phyloP scores from a whole-genome alignment of 1,140 invertebrate genomes.

The Danaus melanippus region DNA sequence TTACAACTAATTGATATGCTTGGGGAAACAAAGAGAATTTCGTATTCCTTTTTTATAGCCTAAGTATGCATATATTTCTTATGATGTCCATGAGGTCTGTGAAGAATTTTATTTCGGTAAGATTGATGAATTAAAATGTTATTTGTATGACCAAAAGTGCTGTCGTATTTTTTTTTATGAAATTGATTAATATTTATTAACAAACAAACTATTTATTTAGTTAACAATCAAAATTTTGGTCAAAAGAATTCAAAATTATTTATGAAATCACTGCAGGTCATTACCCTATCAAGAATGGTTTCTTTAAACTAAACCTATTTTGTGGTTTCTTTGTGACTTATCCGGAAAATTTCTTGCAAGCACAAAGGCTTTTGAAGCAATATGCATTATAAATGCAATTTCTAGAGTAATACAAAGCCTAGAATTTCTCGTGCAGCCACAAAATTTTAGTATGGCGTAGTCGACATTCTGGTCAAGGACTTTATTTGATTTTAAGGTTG shows the following conservation, averaged over 20 bases:
- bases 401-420: slow-evolving; percentile 18
- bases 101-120: too few species aligned
- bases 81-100: too few species aligned
- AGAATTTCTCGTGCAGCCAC: slow-evolving; percentile 18
- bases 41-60: too few species aligned
- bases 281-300: slow-evolving; percentile 7
- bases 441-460: slow-evolving; percentile 16
- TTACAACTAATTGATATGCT: slow-evolving; percentile 1
- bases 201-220: slow-evolving; percentile 4
- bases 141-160: neutral
- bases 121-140: neutral
- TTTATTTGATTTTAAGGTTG: too few species aligned
- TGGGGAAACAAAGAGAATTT: neutral
- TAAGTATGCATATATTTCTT: too few species aligned
- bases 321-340: slow-evolving; percentile 12
- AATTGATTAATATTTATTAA: neutral
- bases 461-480: slow-evolving; percentile 8
- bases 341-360: slow-evolving; percentile 17
- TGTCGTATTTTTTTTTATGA: neutral
- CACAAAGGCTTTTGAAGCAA: slow-evolving; percentile 16
- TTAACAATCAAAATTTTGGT: neutral
- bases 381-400: slow-evolving; percentile 20
- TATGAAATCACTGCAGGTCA: slow-evolving; percentile 5
- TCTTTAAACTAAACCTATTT: slow-evolving; percentile 11
- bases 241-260: neutral